A percentile compares a stretch with the other conserved stretches of the same genome.
These are phyloP conservation scores for Scophthalmus maximus DNA, from an alignment of 2,113 vertebrate genomes.

Conservation along the genomic window DNA sequence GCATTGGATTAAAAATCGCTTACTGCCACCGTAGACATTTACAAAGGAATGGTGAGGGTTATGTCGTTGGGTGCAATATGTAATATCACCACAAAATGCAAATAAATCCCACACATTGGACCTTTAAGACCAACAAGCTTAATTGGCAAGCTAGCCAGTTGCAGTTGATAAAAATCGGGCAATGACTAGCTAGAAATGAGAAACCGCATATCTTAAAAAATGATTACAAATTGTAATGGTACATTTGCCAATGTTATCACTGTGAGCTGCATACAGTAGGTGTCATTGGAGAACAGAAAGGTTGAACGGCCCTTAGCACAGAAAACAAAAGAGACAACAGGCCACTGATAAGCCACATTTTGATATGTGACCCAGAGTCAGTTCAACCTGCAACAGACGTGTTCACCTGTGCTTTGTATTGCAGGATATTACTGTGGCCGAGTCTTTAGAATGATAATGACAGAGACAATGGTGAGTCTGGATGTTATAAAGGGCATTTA, in stretches of 20 bases:
- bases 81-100: no score
- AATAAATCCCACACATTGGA: no score
- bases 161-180: not conserved
- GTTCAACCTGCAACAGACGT: not conserved
- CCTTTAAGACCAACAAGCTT: not conserved
- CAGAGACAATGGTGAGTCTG: not conserved
- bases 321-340: not conserved
- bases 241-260: not conserved
- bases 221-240: not conserved
- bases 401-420: not conserved
- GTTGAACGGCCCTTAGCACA: not conserved
- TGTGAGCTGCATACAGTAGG: not conserved
- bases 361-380: not conserved
- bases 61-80: no score
- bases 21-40: no score
- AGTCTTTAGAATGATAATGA: slow-evolving; percentile 2
- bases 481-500: slow-evolving; percentile 6
- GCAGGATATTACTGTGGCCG: not conserved
- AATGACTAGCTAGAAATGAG: not conserved
- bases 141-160: no score
- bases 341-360: not conserved
- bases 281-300: not conserved
- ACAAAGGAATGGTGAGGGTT: no score
- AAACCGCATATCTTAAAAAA: not conserved
- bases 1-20: no score